Evolutionary conservation across 2,797 vertebrate genomes (phyloP).

Genomic region (Dendrocincla tyrannina): DNA sequence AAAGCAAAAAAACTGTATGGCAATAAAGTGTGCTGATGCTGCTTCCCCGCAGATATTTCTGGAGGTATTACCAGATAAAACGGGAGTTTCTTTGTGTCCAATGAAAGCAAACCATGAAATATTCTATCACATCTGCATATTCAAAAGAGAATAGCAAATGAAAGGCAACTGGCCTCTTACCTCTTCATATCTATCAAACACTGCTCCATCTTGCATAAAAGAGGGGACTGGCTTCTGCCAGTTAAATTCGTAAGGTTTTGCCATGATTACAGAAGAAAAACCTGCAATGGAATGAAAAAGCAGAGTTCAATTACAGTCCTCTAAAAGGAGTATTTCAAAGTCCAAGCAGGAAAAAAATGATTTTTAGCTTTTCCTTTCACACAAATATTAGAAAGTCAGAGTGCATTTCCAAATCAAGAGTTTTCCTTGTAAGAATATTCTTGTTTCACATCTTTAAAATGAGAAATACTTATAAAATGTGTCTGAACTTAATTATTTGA

Average conservation of each 20-base stretch:
- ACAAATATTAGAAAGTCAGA: neutral
- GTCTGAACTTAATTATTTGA: neutral
- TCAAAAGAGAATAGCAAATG: constrained; percentile 31
- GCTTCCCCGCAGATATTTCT: neutral
- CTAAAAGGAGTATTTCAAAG: neutral
- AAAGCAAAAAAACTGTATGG: neutral
- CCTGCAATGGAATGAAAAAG: constrained; percentile 74
- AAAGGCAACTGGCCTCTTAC: constrained; percentile 77
- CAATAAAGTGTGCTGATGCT: neutral
- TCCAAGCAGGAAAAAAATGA: neutral
- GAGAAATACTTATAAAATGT: neutral
- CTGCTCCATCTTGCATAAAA: constrained; percentile 93
- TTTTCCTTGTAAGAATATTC: neutral
- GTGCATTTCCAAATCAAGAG: neutral
- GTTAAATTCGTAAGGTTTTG: constrained; percentile 98
- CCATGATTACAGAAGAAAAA: constrained; percentile 86
- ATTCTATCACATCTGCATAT: neutral
- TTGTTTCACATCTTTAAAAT: neutral
- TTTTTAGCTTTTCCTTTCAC: neutral
- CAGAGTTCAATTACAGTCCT: neutral
- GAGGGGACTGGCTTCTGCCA: constrained; percentile 95
- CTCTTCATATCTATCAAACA: constrained; percentile 97
- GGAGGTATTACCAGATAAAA: neutral
- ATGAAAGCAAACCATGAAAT: neutral
- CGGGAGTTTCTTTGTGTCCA: neutral